These are phyloP conservation scores for Anguilla obscura DNA, from an alignment of 2,797 vertebrate genomes.

Conservation along the genomic window DNA sequence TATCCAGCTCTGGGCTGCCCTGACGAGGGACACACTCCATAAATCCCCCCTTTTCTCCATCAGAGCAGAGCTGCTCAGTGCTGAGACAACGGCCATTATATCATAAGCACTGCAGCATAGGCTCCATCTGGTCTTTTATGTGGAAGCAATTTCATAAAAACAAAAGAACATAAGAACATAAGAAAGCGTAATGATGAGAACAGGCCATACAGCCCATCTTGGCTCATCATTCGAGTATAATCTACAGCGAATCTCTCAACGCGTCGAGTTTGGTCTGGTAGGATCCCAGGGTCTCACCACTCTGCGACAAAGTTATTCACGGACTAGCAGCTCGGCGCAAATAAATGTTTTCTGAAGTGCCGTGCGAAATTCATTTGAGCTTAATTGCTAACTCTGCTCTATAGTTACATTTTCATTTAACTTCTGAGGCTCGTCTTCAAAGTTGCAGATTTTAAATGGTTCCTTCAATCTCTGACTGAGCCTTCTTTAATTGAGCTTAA, in stretches of 20 bases:
- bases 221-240: conserved; percentile 1
- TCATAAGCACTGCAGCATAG: conserved; percentile 61
- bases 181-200: conserved; percentile 19
- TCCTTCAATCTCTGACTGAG: background rate
- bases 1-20: conserved; percentile 43
- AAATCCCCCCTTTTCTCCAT: conserved; percentile 72
- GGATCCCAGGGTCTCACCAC: conserved; percentile 9
- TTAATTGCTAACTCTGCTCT: background rate
- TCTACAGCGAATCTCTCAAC: conserved; percentile 12
- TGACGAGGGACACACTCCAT: conserved; percentile 65
- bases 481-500: background rate
- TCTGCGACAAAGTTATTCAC: background rate
- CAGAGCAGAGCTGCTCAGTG: conserved; percentile 63
- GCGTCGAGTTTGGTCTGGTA: conserved; percentile 8
- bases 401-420: background rate
- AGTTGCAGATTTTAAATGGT: background rate
- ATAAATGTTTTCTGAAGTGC: background rate
- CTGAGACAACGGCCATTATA: conserved; percentile 77
- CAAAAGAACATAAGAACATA: conserved; percentile 23
- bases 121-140: conserved; percentile 54
- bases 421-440: background rate
- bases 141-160: conserved; percentile 47
- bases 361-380: background rate
- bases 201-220: conserved; percentile 9
- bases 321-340: background rate